Conservation (phyloP, 1,140 invertebrate genomes). For the Meloidogyne chitwoodi region DNA sequence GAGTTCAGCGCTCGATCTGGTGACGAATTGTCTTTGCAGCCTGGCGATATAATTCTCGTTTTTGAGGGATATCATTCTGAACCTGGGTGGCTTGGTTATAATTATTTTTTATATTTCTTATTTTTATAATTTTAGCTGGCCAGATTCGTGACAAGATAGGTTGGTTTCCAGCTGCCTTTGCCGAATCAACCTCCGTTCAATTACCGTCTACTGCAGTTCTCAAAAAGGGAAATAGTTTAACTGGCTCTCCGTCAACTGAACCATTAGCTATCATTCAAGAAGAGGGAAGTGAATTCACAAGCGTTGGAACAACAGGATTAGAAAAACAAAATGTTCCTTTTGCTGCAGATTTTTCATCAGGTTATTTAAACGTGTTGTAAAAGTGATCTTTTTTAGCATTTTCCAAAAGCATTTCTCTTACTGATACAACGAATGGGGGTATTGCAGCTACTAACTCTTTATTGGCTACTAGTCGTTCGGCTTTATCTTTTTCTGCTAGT, state of each 20-base stretch:
- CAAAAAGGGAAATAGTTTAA: conserved; percentile 19
- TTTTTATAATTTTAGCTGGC: conserved; percentile 67
- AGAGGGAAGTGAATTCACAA: conserved; percentile 19
- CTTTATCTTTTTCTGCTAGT: conserved; percentile 4
- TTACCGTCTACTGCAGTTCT: not conserved
- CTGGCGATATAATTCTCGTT: conserved; percentile 86
- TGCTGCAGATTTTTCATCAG: not conserved
- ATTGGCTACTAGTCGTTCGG: not conserved
- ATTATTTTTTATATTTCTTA: not conserved
- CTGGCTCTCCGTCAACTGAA: conserved; percentile 53
- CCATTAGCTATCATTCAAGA: conserved; percentile 54
- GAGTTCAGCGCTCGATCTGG: conserved; percentile 84
- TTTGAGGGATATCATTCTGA: conserved; percentile 80
- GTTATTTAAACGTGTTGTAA: not conserved
- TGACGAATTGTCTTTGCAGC: conserved; percentile 88
- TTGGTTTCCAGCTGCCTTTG: conserved; percentile 97
- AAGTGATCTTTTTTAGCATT: conserved; percentile 5
- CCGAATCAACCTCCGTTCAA: conserved; percentile 69
- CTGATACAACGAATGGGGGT: conserved; percentile 20
- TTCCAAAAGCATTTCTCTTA: conserved; percentile 8
- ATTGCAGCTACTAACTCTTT: not conserved
- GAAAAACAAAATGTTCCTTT: not conserved
- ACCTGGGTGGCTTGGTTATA: conserved; percentile 78
- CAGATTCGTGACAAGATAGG: conserved; percentile 65
- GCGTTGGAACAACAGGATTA: not conserved